These are phyloP conservation scores for Cotesia glomerata DNA, from an alignment of 1,140 invertebrate species.

Conservation along the genomic window DNA sequence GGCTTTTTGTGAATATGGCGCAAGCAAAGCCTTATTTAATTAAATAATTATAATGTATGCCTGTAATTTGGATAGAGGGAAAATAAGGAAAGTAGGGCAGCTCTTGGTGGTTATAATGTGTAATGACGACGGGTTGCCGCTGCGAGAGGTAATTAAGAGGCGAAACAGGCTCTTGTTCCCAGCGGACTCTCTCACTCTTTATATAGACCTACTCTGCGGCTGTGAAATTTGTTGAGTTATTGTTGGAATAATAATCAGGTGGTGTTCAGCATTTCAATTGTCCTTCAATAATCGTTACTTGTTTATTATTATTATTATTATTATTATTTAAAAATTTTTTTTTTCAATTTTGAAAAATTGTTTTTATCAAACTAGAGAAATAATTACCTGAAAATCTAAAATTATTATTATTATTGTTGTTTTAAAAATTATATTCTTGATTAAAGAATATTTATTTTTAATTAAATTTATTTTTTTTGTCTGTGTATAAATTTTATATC, in stretches of 20 bases:
- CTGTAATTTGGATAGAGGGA: not conserved
- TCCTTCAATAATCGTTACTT: no score
- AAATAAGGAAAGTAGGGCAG: not conserved
- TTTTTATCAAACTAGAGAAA: no score
- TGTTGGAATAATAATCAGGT: slow-evolving; percentile 25
- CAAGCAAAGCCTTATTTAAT: no score
- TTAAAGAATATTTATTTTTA: no score
- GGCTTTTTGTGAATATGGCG: not conserved
- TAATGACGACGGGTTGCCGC: slow-evolving; percentile 22
- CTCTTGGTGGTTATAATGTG: not conserved
- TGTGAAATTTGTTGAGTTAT: slow-evolving; percentile 24
- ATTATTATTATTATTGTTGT: no score
- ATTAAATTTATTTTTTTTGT: no score
- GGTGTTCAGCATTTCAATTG: not conserved
- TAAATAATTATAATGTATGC: not conserved
- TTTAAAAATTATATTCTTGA: no score
- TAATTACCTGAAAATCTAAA: no score
- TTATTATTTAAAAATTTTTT: no score
- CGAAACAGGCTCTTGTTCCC: slow-evolving; percentile 6
- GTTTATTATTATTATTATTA: no score
- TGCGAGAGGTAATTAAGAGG: slow-evolving; percentile 21
- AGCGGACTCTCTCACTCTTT: not conserved
- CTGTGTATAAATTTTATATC: no score
- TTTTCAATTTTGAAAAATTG: no score
- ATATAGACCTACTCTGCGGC: not conserved